phyloP scores from a whole-genome alignment of 2,888 invertebrate species.

The Amiota mariae region DNA sequence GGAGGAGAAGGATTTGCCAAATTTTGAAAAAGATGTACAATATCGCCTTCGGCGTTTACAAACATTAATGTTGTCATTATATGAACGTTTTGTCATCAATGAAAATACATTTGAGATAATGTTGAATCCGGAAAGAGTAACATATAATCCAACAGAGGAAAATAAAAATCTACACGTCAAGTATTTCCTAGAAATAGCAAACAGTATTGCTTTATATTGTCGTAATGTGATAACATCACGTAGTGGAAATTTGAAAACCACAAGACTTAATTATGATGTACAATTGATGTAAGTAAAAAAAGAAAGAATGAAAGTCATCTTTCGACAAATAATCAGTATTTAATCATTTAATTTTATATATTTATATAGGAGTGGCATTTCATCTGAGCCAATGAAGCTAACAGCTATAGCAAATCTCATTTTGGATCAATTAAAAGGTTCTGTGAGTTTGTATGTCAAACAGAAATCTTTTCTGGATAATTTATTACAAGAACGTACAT shows the following conservation, averaged over 20 bases:
- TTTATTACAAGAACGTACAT: conserved; percentile 62
- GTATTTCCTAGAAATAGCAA: conserved; percentile 78
- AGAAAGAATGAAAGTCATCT: too few relatives aligned
- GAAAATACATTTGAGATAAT: conserved; percentile 70
- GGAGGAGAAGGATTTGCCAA: conserved; percentile 27
- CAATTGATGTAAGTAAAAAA: conserved; percentile 50
- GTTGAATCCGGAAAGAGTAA: conserved; percentile 59
- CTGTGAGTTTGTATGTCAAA: conserved; percentile 76
- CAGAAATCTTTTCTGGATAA: conserved; percentile 75
- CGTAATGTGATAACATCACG: conserved; percentile 79
- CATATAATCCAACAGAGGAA: conserved; percentile 1
- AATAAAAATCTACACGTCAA: conserved; percentile 73
- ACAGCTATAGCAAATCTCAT: conserved; percentile 75
- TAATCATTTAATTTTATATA: too few relatives aligned
- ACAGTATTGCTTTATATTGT: conserved; percentile 82
- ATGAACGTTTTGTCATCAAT: conserved; percentile 80
- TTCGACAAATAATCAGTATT: too few relatives aligned
- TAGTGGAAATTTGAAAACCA: conserved; percentile 51
- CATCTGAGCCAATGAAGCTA: conserved; percentile 61
- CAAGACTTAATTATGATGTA: conserved; percentile 52
- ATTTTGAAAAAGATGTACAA: conserved; percentile 45
- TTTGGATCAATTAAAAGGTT: conserved; percentile 76
- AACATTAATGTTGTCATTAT: conserved; percentile 82
- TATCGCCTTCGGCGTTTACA: conserved; percentile 79
- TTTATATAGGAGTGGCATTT: conserved; percentile 45